Evolutionary conservation across 2,113 vertebrate genomes (phyloP).

Genomic region (Psammodynastes pulverulentus): DNA sequence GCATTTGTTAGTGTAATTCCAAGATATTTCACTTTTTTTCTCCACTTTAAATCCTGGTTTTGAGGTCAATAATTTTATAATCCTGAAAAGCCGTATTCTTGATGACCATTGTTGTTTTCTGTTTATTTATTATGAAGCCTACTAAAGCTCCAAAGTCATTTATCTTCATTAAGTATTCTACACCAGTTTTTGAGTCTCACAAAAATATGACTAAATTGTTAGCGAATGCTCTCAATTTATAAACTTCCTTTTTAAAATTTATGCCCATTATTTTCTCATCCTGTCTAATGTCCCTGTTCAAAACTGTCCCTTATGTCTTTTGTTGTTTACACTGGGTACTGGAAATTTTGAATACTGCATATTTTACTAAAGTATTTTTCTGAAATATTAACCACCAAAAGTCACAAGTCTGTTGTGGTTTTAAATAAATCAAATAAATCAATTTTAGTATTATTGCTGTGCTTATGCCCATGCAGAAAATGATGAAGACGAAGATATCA

Average conservation of each 20-base stretch:
- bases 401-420: not conserved
- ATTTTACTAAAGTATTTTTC: not conserved
- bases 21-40: too few species aligned
- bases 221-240: not conserved
- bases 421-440: not conserved
- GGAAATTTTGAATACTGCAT: not conserved
- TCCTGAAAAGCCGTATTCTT: not conserved
- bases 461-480: not conserved
- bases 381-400: not conserved
- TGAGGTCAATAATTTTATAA: not conserved
- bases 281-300: not conserved
- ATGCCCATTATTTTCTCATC: not conserved
- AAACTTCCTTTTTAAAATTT: not conserved
- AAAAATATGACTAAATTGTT: not conserved
- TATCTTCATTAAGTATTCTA: not conserved
- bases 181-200: not conserved
- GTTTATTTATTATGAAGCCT: too few species aligned
- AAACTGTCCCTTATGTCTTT: not conserved
- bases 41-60: too few species aligned
- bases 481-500: not conserved
- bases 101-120: not conserved
- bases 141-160: not conserved
- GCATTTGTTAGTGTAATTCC: too few species aligned
- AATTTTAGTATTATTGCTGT: not conserved
- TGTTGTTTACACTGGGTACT: not conserved